Evolutionary conservation across 30 jellyfish, hydroid and myxozoan genomes (phyloP).

Genomic region (Haliclystus octoradiatus): DNA sequence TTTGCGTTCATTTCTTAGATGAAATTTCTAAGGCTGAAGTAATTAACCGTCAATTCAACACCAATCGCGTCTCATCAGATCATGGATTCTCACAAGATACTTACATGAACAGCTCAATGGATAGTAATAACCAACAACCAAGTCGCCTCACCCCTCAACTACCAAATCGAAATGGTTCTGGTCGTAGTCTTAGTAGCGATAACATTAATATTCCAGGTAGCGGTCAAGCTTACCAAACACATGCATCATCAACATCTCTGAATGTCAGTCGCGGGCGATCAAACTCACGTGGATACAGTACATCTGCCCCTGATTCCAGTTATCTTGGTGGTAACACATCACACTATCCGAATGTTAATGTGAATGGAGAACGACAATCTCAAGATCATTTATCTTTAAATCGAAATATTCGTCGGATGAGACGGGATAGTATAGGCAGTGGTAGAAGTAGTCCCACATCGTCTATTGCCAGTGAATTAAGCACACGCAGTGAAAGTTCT

Average conservation of each 20-base stretch:
- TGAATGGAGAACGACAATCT: not conserved
- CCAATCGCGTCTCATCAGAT: no score
- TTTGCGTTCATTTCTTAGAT: not conserved
- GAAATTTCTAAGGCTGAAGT: not conserved
- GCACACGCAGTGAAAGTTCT: constrained; percentile 91
- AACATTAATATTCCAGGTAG: not conserved
- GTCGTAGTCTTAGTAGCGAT: not conserved
- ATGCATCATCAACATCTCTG: not conserved
- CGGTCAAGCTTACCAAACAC: not conserved
- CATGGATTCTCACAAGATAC: no score
- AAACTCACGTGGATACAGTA: not conserved
- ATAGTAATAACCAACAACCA: no score
- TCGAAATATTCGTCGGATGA: not conserved
- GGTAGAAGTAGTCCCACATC: constrained; percentile 97
- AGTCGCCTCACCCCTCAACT: no score
- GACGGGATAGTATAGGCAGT: constrained; percentile 56
- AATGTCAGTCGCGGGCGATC: not conserved
- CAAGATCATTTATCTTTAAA: not conserved
- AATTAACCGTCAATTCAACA: not conserved
- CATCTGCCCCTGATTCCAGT: not conserved
- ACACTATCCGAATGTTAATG: no score
- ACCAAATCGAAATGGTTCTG: not conserved
- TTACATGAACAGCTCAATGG: no score
- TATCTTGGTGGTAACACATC: no score
- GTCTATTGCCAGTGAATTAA: constrained; percentile 66